Conservation (phyloP, 2,113 vertebrate species). For the Sciurus niger region DNA sequence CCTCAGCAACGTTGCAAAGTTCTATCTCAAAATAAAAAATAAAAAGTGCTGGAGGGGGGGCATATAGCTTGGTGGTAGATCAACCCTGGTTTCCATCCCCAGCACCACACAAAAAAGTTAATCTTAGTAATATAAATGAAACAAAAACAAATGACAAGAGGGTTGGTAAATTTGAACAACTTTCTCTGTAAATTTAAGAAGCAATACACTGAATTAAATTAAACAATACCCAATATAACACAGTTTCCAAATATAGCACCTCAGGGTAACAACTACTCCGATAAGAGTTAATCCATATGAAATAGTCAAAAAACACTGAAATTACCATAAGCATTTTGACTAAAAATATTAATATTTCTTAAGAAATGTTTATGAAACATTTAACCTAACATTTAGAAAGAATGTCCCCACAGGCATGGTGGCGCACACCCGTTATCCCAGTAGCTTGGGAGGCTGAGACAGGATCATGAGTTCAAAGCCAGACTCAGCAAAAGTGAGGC, state of each 20-base stretch:
- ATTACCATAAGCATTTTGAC: slow-evolving; percentile 5
- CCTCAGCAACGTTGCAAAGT: too few relatives aligned
- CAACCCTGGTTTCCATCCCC: not conserved
- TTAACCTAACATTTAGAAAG: slow-evolving; percentile 43
- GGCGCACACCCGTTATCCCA: too few relatives aligned
- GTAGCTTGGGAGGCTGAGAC: too few relatives aligned
- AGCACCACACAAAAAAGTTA: not conserved
- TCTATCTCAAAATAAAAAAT: not conserved
- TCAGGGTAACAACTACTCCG: not conserved
- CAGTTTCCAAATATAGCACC: not conserved
- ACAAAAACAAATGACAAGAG: slow-evolving; percentile 32
- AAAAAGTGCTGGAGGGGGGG: not conserved
- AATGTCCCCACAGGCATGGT: not conserved
- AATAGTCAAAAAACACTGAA: slow-evolving; percentile 10
- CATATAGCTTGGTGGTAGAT: not conserved
- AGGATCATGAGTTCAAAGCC: too few relatives aligned
- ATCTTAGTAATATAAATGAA: slow-evolving; percentile 27
- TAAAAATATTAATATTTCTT: slow-evolving; percentile 25
- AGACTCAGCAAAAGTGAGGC: too few relatives aligned
- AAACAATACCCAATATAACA: slow-evolving; percentile 5
- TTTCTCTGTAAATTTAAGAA: not conserved
- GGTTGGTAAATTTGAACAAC: not conserved
- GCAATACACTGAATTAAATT: slow-evolving; percentile 12
- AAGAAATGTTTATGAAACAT: slow-evolving; percentile 11
- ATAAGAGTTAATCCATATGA: not conserved